Conservation (phyloP, 2,113 vertebrate genomes). For the Hipposideros armiger region DNA sequence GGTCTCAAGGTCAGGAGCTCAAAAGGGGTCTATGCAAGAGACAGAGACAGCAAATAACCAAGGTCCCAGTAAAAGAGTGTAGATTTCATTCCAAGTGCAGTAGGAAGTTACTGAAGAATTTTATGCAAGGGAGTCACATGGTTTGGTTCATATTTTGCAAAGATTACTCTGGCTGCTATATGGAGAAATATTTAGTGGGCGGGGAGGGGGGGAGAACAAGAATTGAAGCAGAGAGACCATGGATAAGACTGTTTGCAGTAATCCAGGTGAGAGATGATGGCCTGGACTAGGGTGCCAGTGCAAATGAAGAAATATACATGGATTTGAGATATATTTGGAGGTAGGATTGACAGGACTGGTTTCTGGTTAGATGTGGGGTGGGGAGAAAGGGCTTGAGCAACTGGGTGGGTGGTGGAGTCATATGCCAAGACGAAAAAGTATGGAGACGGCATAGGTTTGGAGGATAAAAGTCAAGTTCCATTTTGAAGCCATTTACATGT, state of each 20-base stretch:
- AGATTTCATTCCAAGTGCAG: slow-evolving; percentile 22
- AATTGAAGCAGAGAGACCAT: slow-evolving; percentile 9
- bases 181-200: not conserved
- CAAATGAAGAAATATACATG: not conserved
- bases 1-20: not conserved
- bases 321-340: not conserved
- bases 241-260: not conserved
- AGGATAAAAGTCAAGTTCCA: not conserved
- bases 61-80: not conserved
- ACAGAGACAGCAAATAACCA: not conserved
- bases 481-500: not conserved
- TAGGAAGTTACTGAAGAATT: slow-evolving; percentile 27
- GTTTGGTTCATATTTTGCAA: slow-evolving; percentile 32
- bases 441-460: not conserved
- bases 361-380: not conserved
- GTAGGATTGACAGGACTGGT: not conserved
- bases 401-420: not conserved
- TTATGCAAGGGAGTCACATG: not conserved
- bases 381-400: not conserved
- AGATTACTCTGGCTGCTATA: not conserved
- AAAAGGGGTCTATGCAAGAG: not conserved
- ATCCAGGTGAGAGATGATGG: not conserved
- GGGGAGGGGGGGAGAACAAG: not conserved
- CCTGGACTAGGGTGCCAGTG: too few species aligned
- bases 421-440: not conserved